Percentiles rank a stretch among this genome's conserved stretches.
These are phyloP conservation scores for Clavelina lepadiformis DNA, from an alignment of 23 tunicate species.

Conservation along the genomic window DNA sequence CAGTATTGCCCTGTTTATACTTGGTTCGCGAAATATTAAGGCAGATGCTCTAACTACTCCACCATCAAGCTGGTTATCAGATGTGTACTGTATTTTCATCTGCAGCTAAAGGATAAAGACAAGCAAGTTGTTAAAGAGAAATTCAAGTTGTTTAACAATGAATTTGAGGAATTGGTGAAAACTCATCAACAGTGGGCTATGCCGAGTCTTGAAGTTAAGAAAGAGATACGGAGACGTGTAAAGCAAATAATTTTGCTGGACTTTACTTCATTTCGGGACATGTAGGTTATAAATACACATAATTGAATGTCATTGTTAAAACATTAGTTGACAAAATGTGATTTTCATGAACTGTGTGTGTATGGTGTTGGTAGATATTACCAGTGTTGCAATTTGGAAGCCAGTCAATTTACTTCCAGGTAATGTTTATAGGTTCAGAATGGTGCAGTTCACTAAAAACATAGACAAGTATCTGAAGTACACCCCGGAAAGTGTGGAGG, in stretches of 20 bases:
- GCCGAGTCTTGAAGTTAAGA: conserved; percentile 51
- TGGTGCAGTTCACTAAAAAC: conserved; percentile 94
- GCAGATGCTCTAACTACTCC: too few relatives aligned
- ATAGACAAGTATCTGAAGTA: conserved; percentile 91
- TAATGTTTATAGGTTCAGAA: conserved; percentile 61
- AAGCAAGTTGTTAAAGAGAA: conserved; percentile 91
- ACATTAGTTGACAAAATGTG: too few relatives aligned
- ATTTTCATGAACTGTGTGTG: too few relatives aligned
- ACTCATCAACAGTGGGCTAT: conserved; percentile 88
- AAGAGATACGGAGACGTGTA: conserved; percentile 49
- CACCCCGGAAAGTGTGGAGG: conserved; percentile 69
- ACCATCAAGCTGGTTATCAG: too few relatives aligned
- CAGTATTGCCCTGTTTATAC: too few relatives aligned
- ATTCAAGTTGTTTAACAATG: conserved; percentile 88
- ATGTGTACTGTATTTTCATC: background rate
- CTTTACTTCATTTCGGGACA: conserved; percentile 47
- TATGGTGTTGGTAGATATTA: too few relatives aligned
- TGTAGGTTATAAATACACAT: conserved; percentile 37
- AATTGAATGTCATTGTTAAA: too few relatives aligned
- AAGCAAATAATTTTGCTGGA: conserved; percentile 26
- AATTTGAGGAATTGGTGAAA: conserved; percentile 83
- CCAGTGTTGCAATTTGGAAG: background rate
- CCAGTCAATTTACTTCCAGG: background rate
- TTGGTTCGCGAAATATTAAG: too few relatives aligned
- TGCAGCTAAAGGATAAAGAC: conserved; percentile 85